Evolutionary conservation across 2,797 vertebrate genomes (phyloP).

Genomic region (Clarias pachynema): DNA sequence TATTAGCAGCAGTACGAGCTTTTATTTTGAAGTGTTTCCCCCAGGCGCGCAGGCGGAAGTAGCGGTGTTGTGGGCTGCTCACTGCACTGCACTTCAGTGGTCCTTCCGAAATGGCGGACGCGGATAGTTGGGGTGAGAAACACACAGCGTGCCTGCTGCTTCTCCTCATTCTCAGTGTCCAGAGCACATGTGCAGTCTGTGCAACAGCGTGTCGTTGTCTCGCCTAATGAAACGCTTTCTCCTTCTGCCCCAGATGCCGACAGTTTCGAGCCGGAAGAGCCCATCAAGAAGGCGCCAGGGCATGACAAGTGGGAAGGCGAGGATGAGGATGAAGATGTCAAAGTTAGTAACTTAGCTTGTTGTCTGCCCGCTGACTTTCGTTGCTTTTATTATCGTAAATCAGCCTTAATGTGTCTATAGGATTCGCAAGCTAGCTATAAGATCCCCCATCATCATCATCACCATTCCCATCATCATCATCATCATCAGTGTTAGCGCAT

Average conservation of each 20-base stretch:
- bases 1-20: background rate
- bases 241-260: slow-evolving; percentile 74
- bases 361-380: background rate
- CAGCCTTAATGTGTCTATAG: background rate
- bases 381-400: background rate
- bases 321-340: slow-evolving; percentile 82
- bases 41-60: background rate
- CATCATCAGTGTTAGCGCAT: background rate
- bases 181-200: background rate
- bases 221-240: slow-evolving; percentile 5
- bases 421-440: background rate
- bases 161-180: background rate
- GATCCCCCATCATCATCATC: too few relatives aligned
- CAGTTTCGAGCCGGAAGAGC: slow-evolving; percentile 75
- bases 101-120: slow-evolving; percentile 75
- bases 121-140: slow-evolving; percentile 79
- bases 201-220: background rate
- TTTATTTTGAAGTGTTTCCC: slow-evolving; percentile 43
- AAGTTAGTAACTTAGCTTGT: slow-evolving; percentile 65
- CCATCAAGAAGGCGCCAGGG: slow-evolving; percentile 69
- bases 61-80: slow-evolving; percentile 23
- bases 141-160: background rate
- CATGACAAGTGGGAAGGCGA: slow-evolving; percentile 76
- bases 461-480: background rate
- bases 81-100: slow-evolving; percentile 71